These are phyloP conservation scores for Amblyjoppa proteus DNA, from an alignment of 2,888 invertebrate genomes.

Conservation along the genomic window DNA sequence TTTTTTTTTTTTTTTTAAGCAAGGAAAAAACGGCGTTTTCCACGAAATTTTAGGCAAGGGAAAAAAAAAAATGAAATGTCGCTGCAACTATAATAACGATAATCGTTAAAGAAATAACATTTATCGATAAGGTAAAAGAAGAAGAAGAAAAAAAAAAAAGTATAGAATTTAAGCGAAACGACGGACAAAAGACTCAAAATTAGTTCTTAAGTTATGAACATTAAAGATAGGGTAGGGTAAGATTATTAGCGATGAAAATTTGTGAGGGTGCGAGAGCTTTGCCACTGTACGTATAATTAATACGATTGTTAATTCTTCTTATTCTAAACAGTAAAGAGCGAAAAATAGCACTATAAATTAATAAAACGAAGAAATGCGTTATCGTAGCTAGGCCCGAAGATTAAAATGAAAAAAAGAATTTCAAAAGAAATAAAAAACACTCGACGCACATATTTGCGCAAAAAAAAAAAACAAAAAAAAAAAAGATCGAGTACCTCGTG, in stretches of 20 bases:
- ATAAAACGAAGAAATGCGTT: slow-evolving; percentile 17
- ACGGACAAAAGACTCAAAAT: slow-evolving; percentile 68
- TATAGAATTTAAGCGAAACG: slow-evolving; percentile 30
- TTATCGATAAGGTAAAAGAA: not conserved
- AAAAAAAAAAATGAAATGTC: not conserved
- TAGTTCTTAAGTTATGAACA: slow-evolving; percentile 58
- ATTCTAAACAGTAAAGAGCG: slow-evolving; percentile 27
- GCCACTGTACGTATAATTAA: slow-evolving; percentile 42
- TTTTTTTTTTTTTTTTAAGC: not conserved
- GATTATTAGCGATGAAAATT: slow-evolving; percentile 24
- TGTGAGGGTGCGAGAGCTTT: slow-evolving; percentile 25
- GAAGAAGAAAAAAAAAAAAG: not conserved
- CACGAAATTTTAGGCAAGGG: not conserved
- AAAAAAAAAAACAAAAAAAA: not conserved
- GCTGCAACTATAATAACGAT: not conserved
- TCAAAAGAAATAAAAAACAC: not conserved
- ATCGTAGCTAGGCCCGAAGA: slow-evolving; percentile 51
- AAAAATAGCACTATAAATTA: slow-evolving; percentile 25
- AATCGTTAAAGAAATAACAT: not conserved
- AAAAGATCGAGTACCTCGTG: not conserved
- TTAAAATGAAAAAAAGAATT: slow-evolving; percentile 4
- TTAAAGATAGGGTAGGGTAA: slow-evolving; percentile 15
- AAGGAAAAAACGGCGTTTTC: not conserved
- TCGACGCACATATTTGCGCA: slow-evolving; percentile 10
- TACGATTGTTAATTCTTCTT: slow-evolving; percentile 47